Evolutionary conservation across 2,888 invertebrate genomes (phyloP), one percentile per base, ranked within the genome.

Genomic region (Tachina grossa): DNA sequence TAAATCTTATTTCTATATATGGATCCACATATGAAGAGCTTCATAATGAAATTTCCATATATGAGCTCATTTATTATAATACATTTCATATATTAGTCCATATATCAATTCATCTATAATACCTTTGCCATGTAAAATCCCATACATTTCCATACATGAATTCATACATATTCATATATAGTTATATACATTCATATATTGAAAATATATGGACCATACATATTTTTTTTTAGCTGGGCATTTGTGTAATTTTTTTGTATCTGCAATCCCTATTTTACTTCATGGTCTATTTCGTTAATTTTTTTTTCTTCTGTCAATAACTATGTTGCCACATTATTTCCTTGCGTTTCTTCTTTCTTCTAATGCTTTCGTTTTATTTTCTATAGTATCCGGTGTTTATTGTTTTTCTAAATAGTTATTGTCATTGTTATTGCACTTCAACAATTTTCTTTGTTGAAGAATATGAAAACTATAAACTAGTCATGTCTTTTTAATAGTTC

Each of bases 381-480:
- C 53, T 39, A n/a, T n/a, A 19, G 47, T 66, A 9, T 63, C 31
- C 19, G n/a, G 55, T n/a, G 49, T 63, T 55, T 68, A 77, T 77
- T 81, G 47, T 81, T 77, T 77, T 66, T 59, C 39, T 51, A 39
- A 80, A 83, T 79, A 49, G 51, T 57, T 79, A 41, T 68, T 83
- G 66, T 71, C 76, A 76, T 80, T 80, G 66, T 80, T 80, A 80
- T 80, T 80, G 72, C 79, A 80, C 74, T 80, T 68, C 53, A 71
- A 68, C 53, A 63, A 68, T 65, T 74, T 69, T 71, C 19, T 55
- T 51, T n/a, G 63, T 49, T 10, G 47, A 51, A 22, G 43, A 75
- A 63, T 14, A 19, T 22, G 13, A 76, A 9, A 65, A 19, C 47
- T 45, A 43, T 31, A 74, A 77, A 71, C 4, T 39, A 11, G 31